These are phyloP conservation scores for Rhabdomys pumilio DNA, from an alignment of 2,797 vertebrate species.

Conservation along the genomic window DNA sequence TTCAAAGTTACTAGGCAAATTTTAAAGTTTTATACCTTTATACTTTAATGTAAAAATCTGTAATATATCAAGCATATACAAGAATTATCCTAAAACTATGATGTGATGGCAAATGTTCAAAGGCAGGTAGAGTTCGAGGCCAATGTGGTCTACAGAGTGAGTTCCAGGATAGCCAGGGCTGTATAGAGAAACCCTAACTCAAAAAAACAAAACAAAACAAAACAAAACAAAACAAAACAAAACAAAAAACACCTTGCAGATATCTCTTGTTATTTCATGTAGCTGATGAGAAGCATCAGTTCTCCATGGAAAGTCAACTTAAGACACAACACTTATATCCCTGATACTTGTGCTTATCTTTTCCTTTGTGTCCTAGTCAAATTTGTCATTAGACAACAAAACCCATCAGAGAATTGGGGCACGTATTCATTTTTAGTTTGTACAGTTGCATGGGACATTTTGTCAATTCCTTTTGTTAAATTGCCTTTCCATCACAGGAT, in stretches of 20 bases:
- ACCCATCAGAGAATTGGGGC: constrained; percentile 40
- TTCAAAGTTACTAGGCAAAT: not conserved
- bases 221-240: too few relatives aligned
- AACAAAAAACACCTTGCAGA: constrained; percentile 59
- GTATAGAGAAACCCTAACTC: too few relatives aligned
- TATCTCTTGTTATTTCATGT: constrained; percentile 53
- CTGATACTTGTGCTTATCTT: not conserved
- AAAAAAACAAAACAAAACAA: too few relatives aligned
- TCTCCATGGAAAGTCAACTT: not conserved
- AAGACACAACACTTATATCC: constrained; percentile 11
- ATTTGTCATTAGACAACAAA: constrained; percentile 53
- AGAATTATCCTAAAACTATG: not conserved
- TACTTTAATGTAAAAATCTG: constrained; percentile 39
- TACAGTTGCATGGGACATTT: constrained; percentile 7
- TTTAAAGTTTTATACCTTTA: not conserved
- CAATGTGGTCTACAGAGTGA: too few relatives aligned
- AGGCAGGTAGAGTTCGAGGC: too few relatives aligned
- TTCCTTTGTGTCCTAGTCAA: constrained; percentile 44
- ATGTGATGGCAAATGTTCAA: constrained; percentile 58
- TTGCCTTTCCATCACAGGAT: not conserved
- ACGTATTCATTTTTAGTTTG: not conserved
- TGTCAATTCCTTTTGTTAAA: constrained; percentile 29
- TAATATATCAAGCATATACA: constrained; percentile 62
- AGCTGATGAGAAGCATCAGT: constrained; percentile 69
- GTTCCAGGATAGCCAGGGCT: too few relatives aligned